Evolutionary conservation across 1,140 invertebrate species (phyloP).

Genomic region (Ephestia elutella): DNA sequence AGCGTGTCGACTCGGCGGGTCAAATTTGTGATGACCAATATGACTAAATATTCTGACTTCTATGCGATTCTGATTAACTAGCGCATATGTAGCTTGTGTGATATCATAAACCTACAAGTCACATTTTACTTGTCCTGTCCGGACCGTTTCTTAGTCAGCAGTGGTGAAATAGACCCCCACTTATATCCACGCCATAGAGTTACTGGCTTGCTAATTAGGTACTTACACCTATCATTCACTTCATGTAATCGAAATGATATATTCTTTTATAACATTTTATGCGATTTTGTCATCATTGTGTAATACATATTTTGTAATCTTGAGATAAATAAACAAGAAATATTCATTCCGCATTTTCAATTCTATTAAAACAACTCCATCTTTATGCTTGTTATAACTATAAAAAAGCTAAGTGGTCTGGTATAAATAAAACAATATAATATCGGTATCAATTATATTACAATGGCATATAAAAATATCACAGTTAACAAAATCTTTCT

Average conservation of each 20-base stretch:
- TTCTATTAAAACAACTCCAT: constrained; percentile 12
- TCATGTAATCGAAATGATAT: background rate
- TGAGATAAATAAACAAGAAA: constrained; percentile 23
- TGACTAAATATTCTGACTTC: too few species aligned
- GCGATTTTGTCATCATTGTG: background rate
- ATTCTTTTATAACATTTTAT: background rate
- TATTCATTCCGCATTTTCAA: constrained; percentile 27
- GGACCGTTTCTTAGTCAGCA: too few species aligned
- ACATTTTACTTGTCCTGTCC: too few species aligned
- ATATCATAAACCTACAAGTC: too few species aligned
- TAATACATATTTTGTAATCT: constrained; percentile 8
- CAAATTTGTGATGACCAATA: too few species aligned
- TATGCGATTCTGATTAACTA: too few species aligned
- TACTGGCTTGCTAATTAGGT: background rate
- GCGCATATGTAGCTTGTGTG: too few species aligned
- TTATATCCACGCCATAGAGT: too few species aligned
- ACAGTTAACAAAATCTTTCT: constrained; percentile 23
- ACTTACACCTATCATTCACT: background rate
- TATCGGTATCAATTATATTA: constrained; percentile 13
- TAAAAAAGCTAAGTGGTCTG: background rate
- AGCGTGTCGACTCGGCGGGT: too few species aligned
- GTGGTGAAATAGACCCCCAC: too few species aligned
- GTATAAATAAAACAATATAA: constrained; percentile 7
- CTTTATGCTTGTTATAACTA: background rate
- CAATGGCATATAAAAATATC: constrained; percentile 31